Evolutionary conservation across 37 sponge, comb jelly and placozoan species (phyloP), one percentile per base, ranked within the genome.

Genomic region (Cliona cf. orientalis): DNA sequence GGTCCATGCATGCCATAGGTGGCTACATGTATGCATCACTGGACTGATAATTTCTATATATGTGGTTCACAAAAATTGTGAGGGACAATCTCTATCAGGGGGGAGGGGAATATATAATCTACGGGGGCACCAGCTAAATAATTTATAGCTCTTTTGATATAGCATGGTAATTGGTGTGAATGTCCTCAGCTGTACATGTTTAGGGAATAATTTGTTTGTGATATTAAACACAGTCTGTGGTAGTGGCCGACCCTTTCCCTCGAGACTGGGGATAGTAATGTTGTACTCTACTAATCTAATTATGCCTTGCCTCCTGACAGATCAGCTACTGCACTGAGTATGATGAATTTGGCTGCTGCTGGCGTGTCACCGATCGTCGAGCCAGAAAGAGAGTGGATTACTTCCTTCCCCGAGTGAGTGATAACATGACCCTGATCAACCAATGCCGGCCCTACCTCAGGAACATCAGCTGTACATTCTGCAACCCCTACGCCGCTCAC

Each of bases 401-500:
- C 6, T 21, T 59, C 40, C 42, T 28, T 19, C 32, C 72, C 42
- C 23, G 19, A 2, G 61, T 1, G 43, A 22, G 23, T 3, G 34
- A 19, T 2, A 23, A 19, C 5, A 0, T 26, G 0, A 23, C 37
- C 45, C 3, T 29, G 31, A 23, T 26, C 0, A 70, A 58, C 17
- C 33, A 67, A n/a, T 92, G 93, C 32, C 56, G 36, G 42, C 37
- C 43, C 5, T 85, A 83, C 69, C 39, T 87, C 17, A 59, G 56
- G 36, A 75, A 89, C 21, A 81, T 87, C 25, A 46, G 76, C 53
- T 92, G 93, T 62, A 60, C 74, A 21, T n/a, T 36, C 0, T 92
- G 93, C 60, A 87, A 89, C 3, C 93, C 93, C 3, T 92, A 79
- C 44, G 85, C 93, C 0, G 80, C 89, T 23, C 93, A 92, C 65